These are phyloP conservation scores for Osmerus eperlanus DNA, from an alignment of 2,113 vertebrate species.

Conservation along the genomic window DNA sequence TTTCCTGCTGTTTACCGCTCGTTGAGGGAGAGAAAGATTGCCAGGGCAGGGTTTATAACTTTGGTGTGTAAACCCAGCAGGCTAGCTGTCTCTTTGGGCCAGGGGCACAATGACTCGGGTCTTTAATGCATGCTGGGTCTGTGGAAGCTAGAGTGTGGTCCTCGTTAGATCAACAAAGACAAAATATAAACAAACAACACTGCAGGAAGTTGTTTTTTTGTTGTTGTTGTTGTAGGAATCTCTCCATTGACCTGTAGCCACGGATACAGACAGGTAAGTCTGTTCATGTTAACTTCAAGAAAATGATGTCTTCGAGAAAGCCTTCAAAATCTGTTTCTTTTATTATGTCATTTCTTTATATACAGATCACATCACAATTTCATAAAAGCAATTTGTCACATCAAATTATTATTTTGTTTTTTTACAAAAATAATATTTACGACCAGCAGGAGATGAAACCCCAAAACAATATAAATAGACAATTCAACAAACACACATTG, in stretches of 20 bases:
- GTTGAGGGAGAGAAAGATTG: conserved; percentile 60
- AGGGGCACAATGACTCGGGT: conserved; percentile 41
- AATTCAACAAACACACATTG: conserved; percentile 26
- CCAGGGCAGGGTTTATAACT: conserved; percentile 51
- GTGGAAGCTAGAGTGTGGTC: conserved; percentile 44
- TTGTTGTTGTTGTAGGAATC: no score
- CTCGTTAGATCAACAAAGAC: conserved; percentile 68
- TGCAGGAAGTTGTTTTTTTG: conserved; percentile 14
- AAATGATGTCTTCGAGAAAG: background rate
- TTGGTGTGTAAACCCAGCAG: conserved; percentile 62
- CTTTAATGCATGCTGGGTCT: conserved; percentile 59
- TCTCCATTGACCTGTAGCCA: background rate
- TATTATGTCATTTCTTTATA: conserved; percentile 43
- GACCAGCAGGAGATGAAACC: conserved; percentile 41
- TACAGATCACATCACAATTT: conserved; percentile 52
- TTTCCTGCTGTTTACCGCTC: conserved; percentile 65
- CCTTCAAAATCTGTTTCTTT: background rate
- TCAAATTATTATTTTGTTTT: conserved; percentile 38
- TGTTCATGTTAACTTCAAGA: background rate
- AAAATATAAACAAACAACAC: conserved; percentile 61
- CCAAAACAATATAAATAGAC: conserved; percentile 74
- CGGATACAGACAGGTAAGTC: background rate
- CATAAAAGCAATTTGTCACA: conserved; percentile 50
- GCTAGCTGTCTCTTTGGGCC: conserved; percentile 35
- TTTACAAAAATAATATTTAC: conserved; percentile 73